Base-by-base conservation (phyloP, 2,113 vertebrate species). In the Notechis scutatus region DNA sequence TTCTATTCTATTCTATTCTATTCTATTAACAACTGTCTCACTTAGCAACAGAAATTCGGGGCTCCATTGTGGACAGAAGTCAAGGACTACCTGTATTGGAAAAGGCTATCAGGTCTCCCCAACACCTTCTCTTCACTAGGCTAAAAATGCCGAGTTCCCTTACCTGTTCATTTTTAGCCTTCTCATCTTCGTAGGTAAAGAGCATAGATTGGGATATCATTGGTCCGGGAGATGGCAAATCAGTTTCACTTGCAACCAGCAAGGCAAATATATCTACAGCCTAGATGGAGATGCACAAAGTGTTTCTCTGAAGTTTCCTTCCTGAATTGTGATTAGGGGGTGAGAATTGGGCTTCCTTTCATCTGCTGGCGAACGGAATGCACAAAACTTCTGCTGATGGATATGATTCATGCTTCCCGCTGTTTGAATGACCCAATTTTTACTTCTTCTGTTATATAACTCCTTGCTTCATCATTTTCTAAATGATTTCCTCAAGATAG, bases 371-470 rank as follows among this genome's bases (percentile, higher is more conserved):
- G 56, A 88, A 50, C 9, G 8, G 74, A 57, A 50, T 34, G 34
- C 34, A 4, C 9, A 8, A 14, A 54, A 39, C n/a, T 61, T 93
- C 61, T 45, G 74, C 91, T 55, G 88, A 64, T 56, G 47, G 42
- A 34, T 55, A 26, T 45, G 57, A 81, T 91, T 89, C 86, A 64
- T 39, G n/a, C 34, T 54, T 56, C 45, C 88, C 18, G n/a, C 64
- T 61, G 90, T 54, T 91, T 85, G 55, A n/a, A 50, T 64, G 90
- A 92, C 90, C 55, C n/a, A 34, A 10, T 89, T 89, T 91, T 90
- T 52, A 54, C 64, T 14, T 5, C 24, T n/a, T 55, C 47, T 92
- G 74, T 93, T 93, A 59, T 21, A 24, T 87, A 87, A 64, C 56
- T 61, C 69, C 50, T 39, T 26, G 29, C 42, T 87, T 81, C 56